phyloP scores from a whole-genome alignment of 2,797 vertebrate genomes.

The Muraenolepis orangiensis region DNA sequence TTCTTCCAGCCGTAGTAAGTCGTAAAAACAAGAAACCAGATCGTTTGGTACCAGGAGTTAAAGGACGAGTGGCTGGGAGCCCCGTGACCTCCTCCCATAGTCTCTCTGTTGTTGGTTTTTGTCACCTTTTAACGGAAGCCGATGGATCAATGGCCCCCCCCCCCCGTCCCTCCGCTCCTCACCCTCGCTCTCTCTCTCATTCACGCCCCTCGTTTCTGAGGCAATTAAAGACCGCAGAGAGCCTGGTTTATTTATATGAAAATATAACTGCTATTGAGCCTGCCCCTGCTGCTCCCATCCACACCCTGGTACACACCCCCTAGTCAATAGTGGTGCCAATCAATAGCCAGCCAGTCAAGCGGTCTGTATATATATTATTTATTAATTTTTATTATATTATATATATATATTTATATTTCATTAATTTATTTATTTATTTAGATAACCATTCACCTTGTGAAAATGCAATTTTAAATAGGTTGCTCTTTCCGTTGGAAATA shows the following conservation, averaged over 20 bases:
- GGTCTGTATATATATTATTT: slow-evolving; percentile 54
- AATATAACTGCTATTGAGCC: slow-evolving; percentile 64
- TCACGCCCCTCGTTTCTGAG: slow-evolving; percentile 45
- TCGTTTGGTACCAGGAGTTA: neutral
- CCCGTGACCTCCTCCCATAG: no score
- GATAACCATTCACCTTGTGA: slow-evolving; percentile 61
- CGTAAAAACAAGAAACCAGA: neutral
- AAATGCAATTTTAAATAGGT: slow-evolving; percentile 56
- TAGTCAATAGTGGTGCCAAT: slow-evolving; percentile 58
- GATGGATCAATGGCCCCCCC: slow-evolving; percentile 37
- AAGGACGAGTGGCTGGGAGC: no score
- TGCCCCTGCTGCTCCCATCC: slow-evolving; percentile 35
- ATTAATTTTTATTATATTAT: neutral
- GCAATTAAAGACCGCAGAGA: slow-evolving; percentile 59
- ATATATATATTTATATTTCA: no score
- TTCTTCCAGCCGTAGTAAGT: no score
- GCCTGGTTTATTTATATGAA: slow-evolving; percentile 68
- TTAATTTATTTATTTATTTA: slow-evolving; percentile 46
- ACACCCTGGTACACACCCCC: slow-evolving; percentile 19
- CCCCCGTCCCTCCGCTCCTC: slow-evolving; percentile 14
- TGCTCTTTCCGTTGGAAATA: slow-evolving; percentile 54
- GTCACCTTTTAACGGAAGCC: no score
- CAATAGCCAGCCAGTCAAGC: slow-evolving; percentile 55
- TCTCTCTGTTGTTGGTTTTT: no score
- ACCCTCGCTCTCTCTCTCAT: slow-evolving; percentile 35